A percentile compares a stretch with the other conserved stretches of the same genome.
Conservation (phyloP, 2,113 vertebrate genomes). For the Sarotherodon lohbergeri region DNA sequence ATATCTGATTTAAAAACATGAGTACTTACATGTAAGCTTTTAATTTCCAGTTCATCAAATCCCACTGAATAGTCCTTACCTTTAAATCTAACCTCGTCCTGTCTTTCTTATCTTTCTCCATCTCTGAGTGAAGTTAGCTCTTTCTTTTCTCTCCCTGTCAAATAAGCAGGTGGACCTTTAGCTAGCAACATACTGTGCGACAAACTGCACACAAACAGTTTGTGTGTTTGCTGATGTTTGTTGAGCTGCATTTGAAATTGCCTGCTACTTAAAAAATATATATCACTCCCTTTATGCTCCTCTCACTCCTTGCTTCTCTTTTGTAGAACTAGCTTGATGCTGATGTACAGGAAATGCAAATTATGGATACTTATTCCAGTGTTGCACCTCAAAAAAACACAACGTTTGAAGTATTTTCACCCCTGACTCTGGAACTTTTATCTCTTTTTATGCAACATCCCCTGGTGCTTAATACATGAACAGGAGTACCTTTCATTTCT, state of each 20-base stretch:
- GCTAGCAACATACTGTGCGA: not conserved
- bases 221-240: not conserved
- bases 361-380: fast-evolving
- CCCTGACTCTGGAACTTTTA: not conserved
- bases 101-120: fast-evolving
- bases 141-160: not conserved
- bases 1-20: fast-evolving
- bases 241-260: not conserved
- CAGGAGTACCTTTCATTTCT: not conserved
- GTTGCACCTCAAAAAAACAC: not conserved
- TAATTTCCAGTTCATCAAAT: not conserved
- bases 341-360: not conserved
- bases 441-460: not conserved
- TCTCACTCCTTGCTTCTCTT: not conserved
- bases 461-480: fast-evolving
- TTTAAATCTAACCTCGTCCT: not conserved
- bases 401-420: not conserved
- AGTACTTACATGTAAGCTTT: not conserved
- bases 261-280: not conserved
- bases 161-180: not conserved
- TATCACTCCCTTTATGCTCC: not conserved
- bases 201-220: not conserved
- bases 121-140: not conserved
- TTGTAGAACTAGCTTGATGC: not conserved
- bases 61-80: not conserved